Evolutionary conservation across 2,113 vertebrate species (phyloP).

Genomic region (Heterotilapia buettikoferi): DNA sequence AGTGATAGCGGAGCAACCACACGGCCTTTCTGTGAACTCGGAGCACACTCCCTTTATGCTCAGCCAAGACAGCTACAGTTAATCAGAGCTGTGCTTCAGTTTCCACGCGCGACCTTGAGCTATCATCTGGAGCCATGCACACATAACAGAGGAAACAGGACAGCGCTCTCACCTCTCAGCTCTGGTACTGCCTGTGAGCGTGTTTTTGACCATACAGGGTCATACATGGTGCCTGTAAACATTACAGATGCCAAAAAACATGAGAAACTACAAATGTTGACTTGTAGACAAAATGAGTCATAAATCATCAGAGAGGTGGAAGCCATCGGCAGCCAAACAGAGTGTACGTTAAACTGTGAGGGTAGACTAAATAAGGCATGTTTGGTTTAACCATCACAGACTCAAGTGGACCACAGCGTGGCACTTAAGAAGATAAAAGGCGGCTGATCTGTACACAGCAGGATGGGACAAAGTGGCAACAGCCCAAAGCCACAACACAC

Average conservation of each 20-base stretch:
- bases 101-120: constrained; percentile 16
- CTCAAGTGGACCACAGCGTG: background rate
- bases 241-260: background rate
- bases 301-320: background rate
- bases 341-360: background rate
- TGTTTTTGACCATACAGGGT: background rate
- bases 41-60: background rate
- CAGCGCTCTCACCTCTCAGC: background rate
- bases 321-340: background rate
- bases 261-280: background rate
- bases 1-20: background rate
- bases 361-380: background rate
- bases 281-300: background rate
- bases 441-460: fast-evolving
- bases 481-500: background rate
- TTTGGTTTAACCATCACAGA: background rate
- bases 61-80: background rate
- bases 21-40: background rate
- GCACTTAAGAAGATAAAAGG: background rate
- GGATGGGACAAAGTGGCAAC: background rate
- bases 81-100: background rate
- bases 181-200: background rate
- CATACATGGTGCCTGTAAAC: background rate
- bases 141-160: constrained; percentile 10
- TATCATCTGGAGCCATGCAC: background rate